Evolutionary conservation across 2,113 vertebrate species (phyloP).

Genomic region (Rhipidura dahli): DNA sequence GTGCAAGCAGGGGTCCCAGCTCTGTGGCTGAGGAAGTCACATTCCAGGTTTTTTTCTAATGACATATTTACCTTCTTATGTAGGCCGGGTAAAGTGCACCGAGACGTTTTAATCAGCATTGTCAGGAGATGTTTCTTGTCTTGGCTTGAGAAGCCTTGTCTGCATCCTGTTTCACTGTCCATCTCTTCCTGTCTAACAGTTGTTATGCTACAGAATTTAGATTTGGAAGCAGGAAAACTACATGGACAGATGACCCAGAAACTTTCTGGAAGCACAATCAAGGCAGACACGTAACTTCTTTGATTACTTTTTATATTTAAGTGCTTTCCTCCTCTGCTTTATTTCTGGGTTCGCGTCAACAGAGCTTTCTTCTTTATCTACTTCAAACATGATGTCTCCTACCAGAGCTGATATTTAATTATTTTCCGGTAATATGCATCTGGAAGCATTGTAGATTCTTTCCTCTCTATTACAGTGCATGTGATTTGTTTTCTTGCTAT

Average conservation of each 20-base stretch:
- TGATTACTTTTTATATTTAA: conserved; percentile 29
- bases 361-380: conserved; percentile 6
- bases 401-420: conserved; percentile 1
- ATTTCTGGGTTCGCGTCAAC: conserved; percentile 20
- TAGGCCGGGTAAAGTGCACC: neutral
- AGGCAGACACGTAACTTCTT: neutral
- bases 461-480: neutral
- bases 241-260: neutral
- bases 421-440: conserved; percentile 22
- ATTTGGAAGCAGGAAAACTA: neutral
- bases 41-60: neutral
- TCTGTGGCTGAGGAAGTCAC: neutral
- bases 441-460: conserved; percentile 33
- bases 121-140: neutral
- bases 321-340: conserved; percentile 19
- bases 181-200: neutral
- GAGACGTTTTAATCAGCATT: neutral
- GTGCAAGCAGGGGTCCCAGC: neutral
- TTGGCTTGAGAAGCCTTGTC: neutral
- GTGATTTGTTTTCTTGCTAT: neutral
- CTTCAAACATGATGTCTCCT: neutral
- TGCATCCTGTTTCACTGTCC: neutral
- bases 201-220: neutral
- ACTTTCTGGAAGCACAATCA: neutral
- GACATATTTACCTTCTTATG: neutral